These are phyloP conservation scores for Amphipoea lucens DNA, from an alignment of 2,888 invertebrate species.

Conservation along the genomic window DNA sequence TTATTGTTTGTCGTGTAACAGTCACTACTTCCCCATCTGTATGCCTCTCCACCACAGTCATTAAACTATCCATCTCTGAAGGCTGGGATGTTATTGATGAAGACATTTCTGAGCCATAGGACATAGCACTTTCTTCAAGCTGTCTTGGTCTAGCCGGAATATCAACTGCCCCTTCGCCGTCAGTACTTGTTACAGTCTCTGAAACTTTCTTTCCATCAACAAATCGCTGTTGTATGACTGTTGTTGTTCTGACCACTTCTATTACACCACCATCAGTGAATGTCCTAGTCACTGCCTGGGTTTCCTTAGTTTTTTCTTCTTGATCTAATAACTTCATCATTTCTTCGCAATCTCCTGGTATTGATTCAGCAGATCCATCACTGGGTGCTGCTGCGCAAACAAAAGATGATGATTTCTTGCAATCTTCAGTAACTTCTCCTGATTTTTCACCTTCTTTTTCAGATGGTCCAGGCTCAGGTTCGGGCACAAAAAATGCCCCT, in stretches of 20 bases:
- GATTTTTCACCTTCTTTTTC: constrained; percentile 68
- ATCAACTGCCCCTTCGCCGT: constrained; percentile 86
- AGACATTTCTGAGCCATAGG: constrained; percentile 88
- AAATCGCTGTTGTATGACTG: constrained; percentile 86
- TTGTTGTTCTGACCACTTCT: constrained; percentile 86
- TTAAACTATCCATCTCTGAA: constrained; percentile 88
- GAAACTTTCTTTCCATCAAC: constrained; percentile 88
- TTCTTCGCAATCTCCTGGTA: constrained; percentile 91
- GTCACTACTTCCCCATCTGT: constrained; percentile 87
- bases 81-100: constrained; percentile 88
- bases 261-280: constrained; percentile 82
- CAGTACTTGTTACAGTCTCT: constrained; percentile 83
- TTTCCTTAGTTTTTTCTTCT: constrained; percentile 85
- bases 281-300: constrained; percentile 74
- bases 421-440: constrained; percentile 82
- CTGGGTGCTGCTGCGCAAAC: constrained; percentile 87
- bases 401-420: constrained; percentile 84
- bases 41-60: constrained; percentile 86
- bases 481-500: constrained; percentile 88
- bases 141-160: constrained; percentile 82
- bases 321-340: constrained; percentile 90
- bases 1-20: constrained; percentile 81
- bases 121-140: constrained; percentile 83
- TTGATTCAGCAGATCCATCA: constrained; percentile 88
- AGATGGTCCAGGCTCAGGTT: constrained; percentile 77